Percentiles rank a stretch among this genome's conserved stretches.
phyloP scores from a whole-genome alignment of 2,797 vertebrate genomes.

The Pseudomugil tenellus region DNA sequence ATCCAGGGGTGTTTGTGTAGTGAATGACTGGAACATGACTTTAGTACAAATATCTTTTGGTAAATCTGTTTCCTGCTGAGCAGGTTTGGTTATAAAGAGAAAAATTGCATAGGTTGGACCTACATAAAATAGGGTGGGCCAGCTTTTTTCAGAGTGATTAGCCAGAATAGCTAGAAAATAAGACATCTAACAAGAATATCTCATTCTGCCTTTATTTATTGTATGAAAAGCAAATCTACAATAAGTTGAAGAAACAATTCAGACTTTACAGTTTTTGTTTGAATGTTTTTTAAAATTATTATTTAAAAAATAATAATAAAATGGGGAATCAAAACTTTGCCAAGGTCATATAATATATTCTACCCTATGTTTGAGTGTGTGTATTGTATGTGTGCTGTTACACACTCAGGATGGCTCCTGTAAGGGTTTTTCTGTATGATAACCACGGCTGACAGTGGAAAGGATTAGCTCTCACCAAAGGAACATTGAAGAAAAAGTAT shows the following conservation, averaged over 20 bases:
- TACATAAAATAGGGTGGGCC: too few relatives aligned
- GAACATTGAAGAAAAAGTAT: constrained; percentile 55
- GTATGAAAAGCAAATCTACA: too few relatives aligned
- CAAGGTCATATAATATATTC: constrained; percentile 28
- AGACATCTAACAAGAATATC: too few relatives aligned
- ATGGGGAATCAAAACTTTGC: constrained; percentile 29
- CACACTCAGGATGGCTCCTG: constrained; percentile 58
- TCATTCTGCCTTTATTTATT: too few relatives aligned
- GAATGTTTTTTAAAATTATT: too few relatives aligned
- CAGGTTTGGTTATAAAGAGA: too few relatives aligned
- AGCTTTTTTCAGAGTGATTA: too few relatives aligned
- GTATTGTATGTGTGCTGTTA: constrained; percentile 40
- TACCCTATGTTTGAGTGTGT: constrained; percentile 24
- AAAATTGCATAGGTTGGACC: too few relatives aligned
- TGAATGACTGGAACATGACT: constrained; percentile 11
- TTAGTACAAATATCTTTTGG: constrained; percentile 23
- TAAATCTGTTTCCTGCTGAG: constrained; percentile 16
- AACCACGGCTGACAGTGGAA: constrained; percentile 69
- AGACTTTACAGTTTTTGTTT: too few relatives aligned
- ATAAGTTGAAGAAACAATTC: too few relatives aligned
- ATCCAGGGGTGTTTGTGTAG: neutral
- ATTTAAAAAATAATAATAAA: too few relatives aligned
- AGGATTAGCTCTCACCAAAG: constrained; percentile 71
- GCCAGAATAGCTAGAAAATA: too few relatives aligned
- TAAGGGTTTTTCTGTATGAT: constrained; percentile 73